A percentile compares a stretch with the other conserved stretches of the same genome.
phyloP scores from a whole-genome alignment of 2,113 vertebrate genomes.

The Rhinichthys klamathensis region DNA sequence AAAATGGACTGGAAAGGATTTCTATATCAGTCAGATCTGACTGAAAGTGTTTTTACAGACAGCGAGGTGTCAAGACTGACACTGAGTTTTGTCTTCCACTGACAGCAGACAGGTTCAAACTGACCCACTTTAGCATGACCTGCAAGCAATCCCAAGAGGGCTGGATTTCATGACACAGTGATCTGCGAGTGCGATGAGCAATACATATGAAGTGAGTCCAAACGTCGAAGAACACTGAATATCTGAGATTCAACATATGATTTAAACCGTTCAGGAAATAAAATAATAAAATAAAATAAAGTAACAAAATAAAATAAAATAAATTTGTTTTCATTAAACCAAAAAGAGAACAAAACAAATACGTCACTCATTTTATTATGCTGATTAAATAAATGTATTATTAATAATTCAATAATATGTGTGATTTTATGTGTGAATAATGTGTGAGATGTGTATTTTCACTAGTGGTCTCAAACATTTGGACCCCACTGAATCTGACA shows the following conservation, averaged over 20 bases:
- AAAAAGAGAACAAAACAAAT: background rate
- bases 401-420: background rate
- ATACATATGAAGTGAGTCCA: background rate
- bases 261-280: background rate
- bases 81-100: background rate
- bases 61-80: conserved; percentile 3
- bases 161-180: background rate
- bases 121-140: background rate
- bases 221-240: background rate
- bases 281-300: background rate
- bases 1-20: conserved; percentile 17
- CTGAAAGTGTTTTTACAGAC: conserved; percentile 24
- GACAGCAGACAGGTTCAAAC: conserved; percentile 7
- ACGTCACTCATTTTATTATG: background rate
- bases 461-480: background rate
- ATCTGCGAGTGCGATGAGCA: background rate
- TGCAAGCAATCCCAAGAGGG: background rate
- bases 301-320: background rate
- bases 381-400: background rate
- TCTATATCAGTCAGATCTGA: background rate
- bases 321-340: background rate
- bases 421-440: no score
- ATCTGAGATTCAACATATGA: background rate
- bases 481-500: background rate
- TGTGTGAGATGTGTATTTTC: background rate